A percentile compares a stretch with the other conserved stretches of the same genome.
Evolutionary conservation across 2,113 vertebrate genomes (phyloP).

Genomic region (Trematomus loennbergii): DNA sequence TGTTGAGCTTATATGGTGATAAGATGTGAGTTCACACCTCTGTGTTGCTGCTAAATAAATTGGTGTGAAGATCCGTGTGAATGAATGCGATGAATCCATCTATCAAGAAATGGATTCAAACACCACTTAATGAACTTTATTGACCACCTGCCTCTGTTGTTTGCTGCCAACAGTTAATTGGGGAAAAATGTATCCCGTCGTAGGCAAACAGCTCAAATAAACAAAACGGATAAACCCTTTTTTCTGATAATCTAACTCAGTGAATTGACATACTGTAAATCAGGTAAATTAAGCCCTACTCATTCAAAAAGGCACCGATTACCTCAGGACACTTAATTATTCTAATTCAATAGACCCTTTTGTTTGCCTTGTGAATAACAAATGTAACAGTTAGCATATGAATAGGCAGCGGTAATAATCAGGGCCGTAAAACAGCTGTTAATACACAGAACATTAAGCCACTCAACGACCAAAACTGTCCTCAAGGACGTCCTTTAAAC

Average conservation of each 20-base stretch:
- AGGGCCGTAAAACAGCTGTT: not conserved
- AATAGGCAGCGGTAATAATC: constrained; percentile 22
- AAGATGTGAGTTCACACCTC: not conserved
- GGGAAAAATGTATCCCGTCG: not conserved
- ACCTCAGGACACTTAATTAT: not conserved
- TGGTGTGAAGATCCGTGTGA: not conserved
- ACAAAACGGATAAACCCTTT: not conserved
- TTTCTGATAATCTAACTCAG: not conserved
- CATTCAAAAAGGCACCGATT: not conserved
- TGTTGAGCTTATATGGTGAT: not conserved
- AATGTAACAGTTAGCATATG: constrained; percentile 33
- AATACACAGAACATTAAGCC: constrained; percentile 8
- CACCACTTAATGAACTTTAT: constrained; percentile 8
- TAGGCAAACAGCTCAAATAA: not conserved
- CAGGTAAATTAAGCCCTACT: not conserved
- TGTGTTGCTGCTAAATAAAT: not conserved
- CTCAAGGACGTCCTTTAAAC: constrained; percentile 24
- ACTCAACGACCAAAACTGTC: constrained; percentile 8
- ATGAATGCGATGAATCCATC: constrained; percentile 4
- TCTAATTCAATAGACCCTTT: constrained; percentile 14
- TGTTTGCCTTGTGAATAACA: constrained; percentile 22
- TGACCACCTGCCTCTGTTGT: constrained; percentile 15
- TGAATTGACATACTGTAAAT: not conserved
- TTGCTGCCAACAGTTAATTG: not conserved
- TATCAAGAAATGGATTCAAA: not conserved